Percentiles rank a stretch among this genome's conserved stretches.
phyloP scores from a whole-genome alignment of 2,113 vertebrate genomes.

The Calidris pugnax region DNA sequence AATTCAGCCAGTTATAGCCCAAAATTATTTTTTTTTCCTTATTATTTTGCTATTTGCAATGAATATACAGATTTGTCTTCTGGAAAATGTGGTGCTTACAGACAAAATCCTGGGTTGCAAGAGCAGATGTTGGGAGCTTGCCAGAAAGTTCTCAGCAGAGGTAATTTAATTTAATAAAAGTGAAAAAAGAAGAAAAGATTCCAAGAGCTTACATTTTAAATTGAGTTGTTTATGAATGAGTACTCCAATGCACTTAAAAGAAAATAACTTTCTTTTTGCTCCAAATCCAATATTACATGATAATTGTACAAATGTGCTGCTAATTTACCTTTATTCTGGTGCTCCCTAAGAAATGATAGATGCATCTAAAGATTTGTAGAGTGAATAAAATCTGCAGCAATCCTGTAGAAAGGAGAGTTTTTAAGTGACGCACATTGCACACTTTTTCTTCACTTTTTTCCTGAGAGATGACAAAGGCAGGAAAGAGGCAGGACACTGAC shows the following conservation, averaged over 20 bases:
- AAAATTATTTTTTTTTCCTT: background rate
- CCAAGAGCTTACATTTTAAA: background rate
- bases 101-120: background rate
- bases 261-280: background rate
- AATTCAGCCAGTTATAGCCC: background rate
- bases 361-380: background rate
- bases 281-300: background rate
- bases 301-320: background rate
- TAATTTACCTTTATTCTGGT: background rate
- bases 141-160: background rate
- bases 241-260: background rate
- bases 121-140: background rate
- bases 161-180: background rate
- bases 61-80: background rate
- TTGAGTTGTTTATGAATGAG: background rate
- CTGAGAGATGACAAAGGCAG: background rate
- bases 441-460: background rate
- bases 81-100: background rate
- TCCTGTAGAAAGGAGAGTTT: background rate
- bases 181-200: background rate
- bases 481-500: background rate
- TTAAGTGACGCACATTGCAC: background rate
- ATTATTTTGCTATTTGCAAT: background rate
- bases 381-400: background rate
- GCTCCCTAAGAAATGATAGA: background rate